Base-by-base conservation (phyloP, 1,140 invertebrate genomes). In the Brachionus rubens region DNA sequence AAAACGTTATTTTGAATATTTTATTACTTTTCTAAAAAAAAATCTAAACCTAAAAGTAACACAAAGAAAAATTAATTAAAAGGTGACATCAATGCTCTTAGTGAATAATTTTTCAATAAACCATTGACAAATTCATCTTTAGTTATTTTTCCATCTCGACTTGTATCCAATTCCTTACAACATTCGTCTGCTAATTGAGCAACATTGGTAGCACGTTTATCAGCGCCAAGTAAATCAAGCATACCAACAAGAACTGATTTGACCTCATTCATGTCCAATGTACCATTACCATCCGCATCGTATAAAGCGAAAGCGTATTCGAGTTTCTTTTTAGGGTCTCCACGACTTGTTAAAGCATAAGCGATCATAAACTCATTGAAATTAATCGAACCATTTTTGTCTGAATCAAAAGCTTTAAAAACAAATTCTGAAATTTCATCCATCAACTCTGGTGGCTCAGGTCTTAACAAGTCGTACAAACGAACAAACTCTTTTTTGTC, bases 251-350 rank as follows among this genome's bases (percentile, higher is more conserved):
- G 24, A 24, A 72, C 68, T 33, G 28, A 36, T 72, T 28, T 50
- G 12, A 72, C n/a, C n/a, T 72, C 68, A 40, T 21, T 41, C 1
- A 16, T 36, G 2, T 26, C 40, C 1, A 75, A 6, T 28, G 10
- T 30, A 9, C 72, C 72, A 59, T 75, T 59, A 1, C 36, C 12
- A 43, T 75, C 72, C 3, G 33, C 6, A 59, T 75, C 72, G 33
- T 75, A 75, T 19, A 54, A 75, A 36, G 48, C 28, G 43, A 75
- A 75, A 4, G 72, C 72, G 28, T 75, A 75, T 33, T 75, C 48
- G 9, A 75, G 47, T 19, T 54, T 54, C 41, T 36, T 9, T 56
- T 48, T 54, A 0, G 46, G 50, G 19, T 75, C 72, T 5, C 72
- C 72, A 56, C 72, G 50, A 12, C 26, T 72, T 1, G 68, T 72